These are phyloP conservation scores for Neotoma lepida DNA, from an alignment of 2,113 vertebrate species.

Conservation along the genomic window DNA sequence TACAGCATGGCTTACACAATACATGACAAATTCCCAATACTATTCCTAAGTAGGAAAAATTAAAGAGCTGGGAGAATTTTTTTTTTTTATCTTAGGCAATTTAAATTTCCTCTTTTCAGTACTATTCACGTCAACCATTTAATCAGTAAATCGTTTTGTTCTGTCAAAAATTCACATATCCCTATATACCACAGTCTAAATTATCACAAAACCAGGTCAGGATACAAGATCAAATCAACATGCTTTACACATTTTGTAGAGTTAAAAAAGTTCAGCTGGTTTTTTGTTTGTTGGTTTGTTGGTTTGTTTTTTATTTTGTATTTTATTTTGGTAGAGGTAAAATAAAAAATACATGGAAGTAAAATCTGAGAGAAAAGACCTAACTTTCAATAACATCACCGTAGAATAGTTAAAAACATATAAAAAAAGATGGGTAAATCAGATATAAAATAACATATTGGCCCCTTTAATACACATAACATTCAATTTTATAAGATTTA, in stretches of 20 bases:
- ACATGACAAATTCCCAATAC: neutral
- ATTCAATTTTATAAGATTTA: neutral
- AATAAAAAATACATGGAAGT: neutral
- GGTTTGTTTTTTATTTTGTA: neutral
- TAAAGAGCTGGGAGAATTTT: neutral
- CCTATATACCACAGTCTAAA: neutral
- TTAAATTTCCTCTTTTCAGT: neutral
- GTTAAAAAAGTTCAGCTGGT: neutral
- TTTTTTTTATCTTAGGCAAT: neutral
- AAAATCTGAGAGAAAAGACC: neutral
- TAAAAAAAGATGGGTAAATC: neutral
- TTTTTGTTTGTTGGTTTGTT: neutral
- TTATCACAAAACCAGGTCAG: neutral
- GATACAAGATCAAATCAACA: neutral
- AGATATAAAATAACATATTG: neutral
- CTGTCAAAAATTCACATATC: neutral
- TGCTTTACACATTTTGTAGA: neutral
- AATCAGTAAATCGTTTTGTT: slow-evolving; percentile 3
- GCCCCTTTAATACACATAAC: neutral
- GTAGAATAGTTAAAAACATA: neutral
- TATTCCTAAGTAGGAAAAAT: neutral
- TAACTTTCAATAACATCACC: neutral
- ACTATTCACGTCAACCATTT: neutral
- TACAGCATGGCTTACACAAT: neutral
- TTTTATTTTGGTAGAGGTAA: neutral